Evolutionary conservation across 2,797 vertebrate genomes (phyloP), one percentile per base, ranked within the genome.

Genomic region (Lepus oiostolus): DNA sequence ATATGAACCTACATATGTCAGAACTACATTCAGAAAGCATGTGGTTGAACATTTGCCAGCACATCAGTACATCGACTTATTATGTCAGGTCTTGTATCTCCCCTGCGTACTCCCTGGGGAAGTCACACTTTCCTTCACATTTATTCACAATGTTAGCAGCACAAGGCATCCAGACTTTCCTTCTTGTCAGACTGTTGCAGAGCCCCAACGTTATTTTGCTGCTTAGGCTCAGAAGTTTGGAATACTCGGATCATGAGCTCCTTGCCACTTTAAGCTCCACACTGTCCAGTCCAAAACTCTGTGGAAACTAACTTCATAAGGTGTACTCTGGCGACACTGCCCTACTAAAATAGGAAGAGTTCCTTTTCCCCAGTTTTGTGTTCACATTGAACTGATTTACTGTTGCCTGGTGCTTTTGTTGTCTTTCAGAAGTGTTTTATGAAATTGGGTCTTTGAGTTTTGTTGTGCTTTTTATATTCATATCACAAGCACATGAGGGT

Each of bases 1-100:
- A 6, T 80, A 76, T 84, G 72, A 84, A 35, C 68, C 32, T 68
- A 52, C 6, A 24, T n/a, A 22, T 47, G 54, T 83, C 5, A 0
- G 50, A 85, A 63, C 38, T 80, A 13, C 12, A 54, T 30, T 84
- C 42, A 88, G 82, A 95, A 94, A 70, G n/a, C 38, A 32, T n/a
- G 4, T 75, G 28, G 28, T 35, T 85, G 35, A 67, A 2, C 22
- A 47, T 62, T 63, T 63, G 74, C n/a, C 26, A 65, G n/a, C 6
- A 63, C 28, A 22, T 77, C 9, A 17, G 50, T 35, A 21, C 13
- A n/a, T 42, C 13, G 17, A 26, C 12, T 24, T 47, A 10, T 32
- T 50, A 10, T 24, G 11, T 89, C 28, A 42, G 30, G 9, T 42
- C 5, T 12, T 5, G 12, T 21, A 21, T 54, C 67, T 94, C 11